These are phyloP conservation scores for Bagarius yarrelli DNA, from an alignment of 2,113 vertebrate species.

Conservation along the genomic window DNA sequence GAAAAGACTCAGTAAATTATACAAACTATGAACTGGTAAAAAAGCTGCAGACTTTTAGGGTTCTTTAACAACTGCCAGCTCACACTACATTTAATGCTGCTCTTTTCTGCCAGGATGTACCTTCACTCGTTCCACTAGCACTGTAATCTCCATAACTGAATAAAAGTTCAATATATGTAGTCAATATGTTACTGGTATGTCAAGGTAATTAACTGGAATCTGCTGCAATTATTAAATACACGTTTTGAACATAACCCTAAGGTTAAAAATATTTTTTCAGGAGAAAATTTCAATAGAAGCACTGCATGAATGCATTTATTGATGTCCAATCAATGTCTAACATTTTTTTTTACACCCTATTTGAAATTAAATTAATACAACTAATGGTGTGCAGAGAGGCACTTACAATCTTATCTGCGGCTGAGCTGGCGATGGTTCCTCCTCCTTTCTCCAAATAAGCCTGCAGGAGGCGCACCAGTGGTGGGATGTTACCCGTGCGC, in stretches of 20 bases:
- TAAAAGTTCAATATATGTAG: background rate
- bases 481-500: conserved; percentile 92
- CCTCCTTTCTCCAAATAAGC: conserved; percentile 90
- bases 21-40: background rate
- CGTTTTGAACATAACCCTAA: background rate
- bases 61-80: background rate
- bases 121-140: background rate
- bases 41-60: background rate
- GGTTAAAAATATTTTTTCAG: background rate
- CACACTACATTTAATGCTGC: background rate
- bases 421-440: conserved; percentile 79
- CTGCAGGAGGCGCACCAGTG: conserved; percentile 92
- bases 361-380: background rate
- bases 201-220: background rate
- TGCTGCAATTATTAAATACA: background rate
- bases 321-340: background rate
- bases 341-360: background rate
- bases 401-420: conserved; percentile 93
- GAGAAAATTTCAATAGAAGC: background rate
- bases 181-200: background rate
- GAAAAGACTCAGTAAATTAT: background rate
- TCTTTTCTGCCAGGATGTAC: background rate
- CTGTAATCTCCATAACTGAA: background rate
- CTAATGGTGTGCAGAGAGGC: too few relatives aligned
- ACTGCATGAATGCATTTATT: background rate